Evolutionary conservation across 1,140 invertebrate genomes (phyloP).

Genomic region (Pseudomyrmex pallidus): DNA sequence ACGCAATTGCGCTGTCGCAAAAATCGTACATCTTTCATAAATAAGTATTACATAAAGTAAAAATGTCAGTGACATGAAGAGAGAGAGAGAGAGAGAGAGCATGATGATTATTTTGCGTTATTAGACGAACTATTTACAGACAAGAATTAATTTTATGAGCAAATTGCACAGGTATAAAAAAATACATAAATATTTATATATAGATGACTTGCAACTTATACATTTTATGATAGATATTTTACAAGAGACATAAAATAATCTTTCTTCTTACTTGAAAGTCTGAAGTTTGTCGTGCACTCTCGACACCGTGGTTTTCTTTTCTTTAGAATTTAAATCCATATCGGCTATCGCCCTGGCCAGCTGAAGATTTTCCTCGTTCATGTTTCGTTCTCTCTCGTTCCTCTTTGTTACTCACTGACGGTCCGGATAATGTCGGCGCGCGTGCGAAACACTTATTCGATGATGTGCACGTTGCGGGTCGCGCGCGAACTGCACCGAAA

Average conservation of each 20-base stretch:
- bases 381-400: constrained; percentile 72
- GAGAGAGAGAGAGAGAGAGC: no score
- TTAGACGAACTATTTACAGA: no score
- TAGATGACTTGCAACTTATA: background rate
- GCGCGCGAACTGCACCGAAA: constrained; percentile 59
- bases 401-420: background rate
- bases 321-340: constrained; percentile 72
- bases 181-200: no score
- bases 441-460: background rate
- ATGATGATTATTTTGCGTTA: no score
- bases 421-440: background rate
- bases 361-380: constrained; percentile 89
- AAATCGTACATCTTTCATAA: no score
- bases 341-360: constrained; percentile 88
- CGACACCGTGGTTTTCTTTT: constrained; percentile 76
- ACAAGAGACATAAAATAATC: no score
- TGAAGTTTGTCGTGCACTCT: constrained; percentile 82
- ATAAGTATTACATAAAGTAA: no score
- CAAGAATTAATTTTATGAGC: no score
- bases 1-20: no score
- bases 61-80: no score
- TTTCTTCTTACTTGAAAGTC: constrained; percentile 80
- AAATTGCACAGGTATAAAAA: no score
- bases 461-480: background rate
- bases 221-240: background rate